Base-by-base conservation (phyloP, 2,888 invertebrate genomes). In the Sclerodermus sp. region DNA sequence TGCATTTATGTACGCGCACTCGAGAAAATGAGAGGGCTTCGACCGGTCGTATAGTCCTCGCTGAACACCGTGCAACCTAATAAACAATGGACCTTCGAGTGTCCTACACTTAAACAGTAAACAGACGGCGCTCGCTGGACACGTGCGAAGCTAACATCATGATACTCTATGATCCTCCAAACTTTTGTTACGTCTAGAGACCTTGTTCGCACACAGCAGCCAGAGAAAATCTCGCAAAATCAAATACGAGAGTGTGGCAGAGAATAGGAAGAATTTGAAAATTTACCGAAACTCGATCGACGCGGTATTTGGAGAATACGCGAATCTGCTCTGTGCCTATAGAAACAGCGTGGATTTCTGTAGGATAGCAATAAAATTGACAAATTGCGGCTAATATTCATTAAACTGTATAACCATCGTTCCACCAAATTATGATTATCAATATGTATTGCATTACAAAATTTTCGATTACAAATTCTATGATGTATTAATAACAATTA, bases 71-170 rank as follows among this genome's bases (percentile, higher is more conserved):
- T 62, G 58, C 64, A 23, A n/a, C 58, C 64, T 61, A 66, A 70
- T 67, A 70, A 69, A 68, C 65, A 64, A 62, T 51, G 54, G 44
- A 55, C 52, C 52, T 63, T 71, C 66, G 54, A 73, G 72, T 62
- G 64, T 8, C 63, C 67, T 71, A 69, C 70, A 54, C 70, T 75
- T 71, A 68, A 62, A 68, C 71, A 73, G 71, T 66, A 69, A 68
- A 66, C n/a, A 8, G 23, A 66, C 63, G 51, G 58, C 58, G 60
- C 60, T 47, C 60, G 64, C 51, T 53, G 53, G 70, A 63, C 77
- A 77, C 77, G 77, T 77, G 77, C 74, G 57, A 68, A 64, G 65
- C 70, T 74, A 72, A 76, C 74, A 76, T 76, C 76, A 75, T 74
- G 74, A 77, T 76, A 73, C 70, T 62, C 67, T 69, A 68, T 64